A percentile compares a stretch with the other conserved stretches of the same genome.
Conservation (phyloP, 2,797 vertebrate genomes). For the Rachycentron canadum region DNA sequence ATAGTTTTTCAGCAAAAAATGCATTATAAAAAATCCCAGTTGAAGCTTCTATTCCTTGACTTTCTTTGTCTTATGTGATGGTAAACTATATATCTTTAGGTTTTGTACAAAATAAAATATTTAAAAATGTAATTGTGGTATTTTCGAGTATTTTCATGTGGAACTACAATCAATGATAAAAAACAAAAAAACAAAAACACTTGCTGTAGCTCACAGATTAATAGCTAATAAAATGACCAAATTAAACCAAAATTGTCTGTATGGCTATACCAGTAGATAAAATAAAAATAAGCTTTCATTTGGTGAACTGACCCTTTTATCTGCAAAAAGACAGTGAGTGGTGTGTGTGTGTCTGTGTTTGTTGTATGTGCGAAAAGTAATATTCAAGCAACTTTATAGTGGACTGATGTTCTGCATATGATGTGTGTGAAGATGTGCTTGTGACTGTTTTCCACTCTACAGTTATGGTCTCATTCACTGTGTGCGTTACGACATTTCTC, state of each 20-base stretch:
- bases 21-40: no score
- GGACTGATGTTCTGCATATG: slow-evolving; percentile 2
- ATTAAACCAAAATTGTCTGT: not conserved
- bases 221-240: no score
- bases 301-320: slow-evolving; percentile 15
- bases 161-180: no score
- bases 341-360: not conserved
- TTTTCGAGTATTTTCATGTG: no score
- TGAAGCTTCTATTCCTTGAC: not conserved
- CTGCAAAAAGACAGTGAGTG: not conserved
- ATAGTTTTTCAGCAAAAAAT: not conserved
- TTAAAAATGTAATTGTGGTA: not conserved
- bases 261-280: not conserved
- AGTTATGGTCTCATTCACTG: slow-evolving; percentile 52
- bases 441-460: slow-evolving; percentile 57
- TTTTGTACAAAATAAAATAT: not conserved
- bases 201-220: no score
- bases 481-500: slow-evolving; percentile 50
- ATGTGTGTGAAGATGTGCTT: slow-evolving; percentile 24
- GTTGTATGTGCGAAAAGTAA: not conserved
- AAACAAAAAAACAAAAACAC: no score
- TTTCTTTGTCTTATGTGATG: not conserved
- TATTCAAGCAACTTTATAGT: not conserved
- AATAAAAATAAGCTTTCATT: not conserved
- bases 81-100: not conserved